Conservation (phyloP, 2,113 vertebrate genomes). For the Tricholaema leucomelas region DNA sequence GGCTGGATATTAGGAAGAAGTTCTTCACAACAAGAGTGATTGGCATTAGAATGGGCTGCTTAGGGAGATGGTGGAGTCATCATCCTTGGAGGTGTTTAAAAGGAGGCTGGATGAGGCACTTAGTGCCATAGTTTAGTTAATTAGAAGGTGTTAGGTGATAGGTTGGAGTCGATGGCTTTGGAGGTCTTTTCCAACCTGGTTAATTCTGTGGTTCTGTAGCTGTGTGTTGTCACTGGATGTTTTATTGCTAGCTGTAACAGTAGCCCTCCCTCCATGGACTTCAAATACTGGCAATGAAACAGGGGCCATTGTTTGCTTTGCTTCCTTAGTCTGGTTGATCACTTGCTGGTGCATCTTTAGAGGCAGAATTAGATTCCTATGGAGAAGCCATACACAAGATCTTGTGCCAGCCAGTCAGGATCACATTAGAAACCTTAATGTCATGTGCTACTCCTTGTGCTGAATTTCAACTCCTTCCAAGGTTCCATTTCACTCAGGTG, state of each 20-base stretch:
- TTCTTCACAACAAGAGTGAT: too few relatives aligned
- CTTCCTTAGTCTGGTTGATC: neutral
- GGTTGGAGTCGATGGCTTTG: too few relatives aligned
- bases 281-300: neutral
- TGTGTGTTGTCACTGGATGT: neutral
- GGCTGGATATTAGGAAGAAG: too few relatives aligned
- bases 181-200: too few relatives aligned
- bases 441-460: neutral
- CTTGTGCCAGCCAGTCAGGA: neutral
- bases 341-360: neutral
- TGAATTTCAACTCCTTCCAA: neutral
- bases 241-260: neutral
- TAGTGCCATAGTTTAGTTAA: too few relatives aligned
- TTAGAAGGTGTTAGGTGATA: too few relatives aligned
- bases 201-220: neutral
- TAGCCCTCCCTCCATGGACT: fast-evolving
- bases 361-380: neutral
- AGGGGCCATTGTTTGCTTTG: fast-evolving
- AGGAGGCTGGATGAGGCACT: too few relatives aligned
- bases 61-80: too few relatives aligned
- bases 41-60: too few relatives aligned
- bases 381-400: neutral
- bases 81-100: too few relatives aligned
- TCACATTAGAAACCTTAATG: neutral
- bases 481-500: neutral